A percentile compares a stretch with the other conserved stretches of the same genome.
Evolutionary conservation across 2,888 invertebrate species (phyloP).

Genomic region (Endotricha flammealis): DNA sequence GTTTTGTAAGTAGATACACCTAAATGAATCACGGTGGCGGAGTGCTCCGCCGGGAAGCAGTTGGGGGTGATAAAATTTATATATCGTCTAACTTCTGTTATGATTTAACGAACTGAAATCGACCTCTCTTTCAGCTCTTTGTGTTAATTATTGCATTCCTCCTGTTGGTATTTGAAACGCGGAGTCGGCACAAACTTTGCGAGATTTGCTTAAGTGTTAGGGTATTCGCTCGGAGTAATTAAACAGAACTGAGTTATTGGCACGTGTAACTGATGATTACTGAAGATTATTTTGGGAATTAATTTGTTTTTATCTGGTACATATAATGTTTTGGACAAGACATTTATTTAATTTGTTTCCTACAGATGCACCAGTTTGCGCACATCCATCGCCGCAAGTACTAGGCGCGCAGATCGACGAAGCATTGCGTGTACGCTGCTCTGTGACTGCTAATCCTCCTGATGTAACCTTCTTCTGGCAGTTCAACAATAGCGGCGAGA

Average conservation of each 20-base stretch:
- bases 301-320: no score
- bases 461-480: constrained; percentile 93
- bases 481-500: constrained; percentile 93
- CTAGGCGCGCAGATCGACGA: constrained; percentile 93
- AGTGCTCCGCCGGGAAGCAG: constrained; percentile 48
- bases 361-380: constrained; percentile 91
- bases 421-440: constrained; percentile 87
- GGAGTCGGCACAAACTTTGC: constrained; percentile 21
- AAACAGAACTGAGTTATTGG: constrained; percentile 11
- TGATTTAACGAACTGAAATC: constrained; percentile 67
- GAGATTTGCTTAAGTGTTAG: constrained; percentile 22
- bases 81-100: constrained; percentile 66
- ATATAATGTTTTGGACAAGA: no score
- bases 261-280: constrained; percentile 3
- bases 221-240: constrained; percentile 20
- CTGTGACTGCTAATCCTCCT: constrained; percentile 91
- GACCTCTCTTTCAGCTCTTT: constrained; percentile 46
- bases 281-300: no score
- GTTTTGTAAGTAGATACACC: constrained; percentile 52
- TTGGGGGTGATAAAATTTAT: constrained; percentile 64
- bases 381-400: constrained; percentile 83
- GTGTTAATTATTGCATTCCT: constrained; percentile 53
- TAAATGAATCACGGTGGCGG: constrained; percentile 61
- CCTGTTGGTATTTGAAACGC: constrained; percentile 27
- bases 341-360: constrained; percentile 9